Base-by-base conservation (phyloP, 2,888 invertebrate genomes). In the Drosophila recens region DNA sequence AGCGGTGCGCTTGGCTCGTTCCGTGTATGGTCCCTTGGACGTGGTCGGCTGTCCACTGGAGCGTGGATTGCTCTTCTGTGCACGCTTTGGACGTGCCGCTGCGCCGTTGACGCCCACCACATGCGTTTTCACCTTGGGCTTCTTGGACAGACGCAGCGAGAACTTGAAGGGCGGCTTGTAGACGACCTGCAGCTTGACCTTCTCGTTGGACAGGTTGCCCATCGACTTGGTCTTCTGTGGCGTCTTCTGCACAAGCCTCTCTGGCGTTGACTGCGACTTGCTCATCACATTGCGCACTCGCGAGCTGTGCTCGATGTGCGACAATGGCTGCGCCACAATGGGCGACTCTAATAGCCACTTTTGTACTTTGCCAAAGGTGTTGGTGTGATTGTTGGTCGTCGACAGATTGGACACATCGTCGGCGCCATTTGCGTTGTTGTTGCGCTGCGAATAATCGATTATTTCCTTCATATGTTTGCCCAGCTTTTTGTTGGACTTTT, bases 141-240 rank as follows among this genome's bases (percentile, higher is more conserved):
- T 93, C 78, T 92, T 93, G 0, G 93, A 93, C 11, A 97, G 94
- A 90, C 96, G 96, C 61, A 97, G 94, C 91, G 96, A 97, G 92
- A 97, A 97, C 89, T 96, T 96, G 93, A 97, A 97, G 11, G 97
- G 97, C 56, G 97, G 97, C 91, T 97, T 97, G 91, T 97, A 97
- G 30, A 97, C 96, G 38, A 97, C 97, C 92, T 97, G 97, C 23
- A 97, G 93, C 77, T 96, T 95, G 11, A 97, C 95, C 91, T 96
- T 96, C 67, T 94, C 94, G 82, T 95, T 94, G 40, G 91, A 90
- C 42, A 96, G 93, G 87, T 96, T 96, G 17, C 95, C 96, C 70
- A 95, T 95, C 85, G 96, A 96, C 87, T 96, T 95, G 79, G 95
- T 95, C 84, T 95, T 95, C 64, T 93, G 93, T 1, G 95, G 94